Evolutionary conservation across 2,797 vertebrate genomes (phyloP), one percentile per base, ranked within the genome.

Genomic region (Phaenicophaeus curvirostris): DNA sequence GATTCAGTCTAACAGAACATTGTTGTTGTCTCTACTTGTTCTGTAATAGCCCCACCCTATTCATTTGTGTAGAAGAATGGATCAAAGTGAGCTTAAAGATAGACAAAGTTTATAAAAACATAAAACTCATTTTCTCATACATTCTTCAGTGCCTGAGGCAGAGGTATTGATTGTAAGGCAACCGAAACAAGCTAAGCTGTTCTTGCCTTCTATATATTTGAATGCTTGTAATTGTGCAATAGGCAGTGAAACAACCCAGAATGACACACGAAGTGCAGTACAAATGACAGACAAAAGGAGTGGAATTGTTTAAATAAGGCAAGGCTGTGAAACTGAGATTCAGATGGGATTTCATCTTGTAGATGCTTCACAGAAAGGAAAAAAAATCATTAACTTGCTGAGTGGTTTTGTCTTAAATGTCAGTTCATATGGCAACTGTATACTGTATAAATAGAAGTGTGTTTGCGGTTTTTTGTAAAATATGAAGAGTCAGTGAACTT

Each of bases 41-140:
- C 93, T 89, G 46, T 31, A 67, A 41, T 61, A 50, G 82, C 94
- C 82, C 90, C 90, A 88, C 95, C 96, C 94, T 91, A 61, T 84
- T 89, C 84, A 85, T 94, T 91, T 95, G 46, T 74, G 76, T 57
- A 31, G 73, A 96, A 97, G 89, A 97, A 94, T 77, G 82, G 96
- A 97, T 97, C 97, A 97, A 97, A 98, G 97, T 80, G 62, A 93
- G 80, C 87, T 94, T 89, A 90, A 94, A 96, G 94, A 91, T 87
- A 72, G 91, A 83, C 84, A 79, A 33, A 84, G 94, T 96, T 97
- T 96, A 96, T 87, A 89, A 95, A 95, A 97, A 94, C 94, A 96
- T 81, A 94, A 89, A 88, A 79, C 85, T 95, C 87, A 74, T 94
- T 96, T 96, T 88, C 88, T 93, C 93, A 82, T 91, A 37, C 5